Percentiles rank a stretch among this genome's conserved stretches.
Evolutionary conservation across 2,888 invertebrate species (phyloP).

Genomic region (Drosophila dives): DNA sequence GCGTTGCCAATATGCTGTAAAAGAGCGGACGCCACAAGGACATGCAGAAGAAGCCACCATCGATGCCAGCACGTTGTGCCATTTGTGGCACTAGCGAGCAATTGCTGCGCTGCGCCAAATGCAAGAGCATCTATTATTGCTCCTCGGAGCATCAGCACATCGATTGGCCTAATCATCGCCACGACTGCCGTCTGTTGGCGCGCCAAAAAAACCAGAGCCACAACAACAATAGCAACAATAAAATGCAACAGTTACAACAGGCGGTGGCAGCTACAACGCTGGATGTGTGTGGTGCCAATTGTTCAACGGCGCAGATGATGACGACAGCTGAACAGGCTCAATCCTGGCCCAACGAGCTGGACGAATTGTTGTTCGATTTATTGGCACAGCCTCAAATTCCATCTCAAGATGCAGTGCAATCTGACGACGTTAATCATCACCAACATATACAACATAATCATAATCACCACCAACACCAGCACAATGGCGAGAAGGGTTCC

Average conservation of each 20-base stretch:
- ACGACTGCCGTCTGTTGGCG: slow-evolving; percentile 86
- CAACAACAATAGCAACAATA: slow-evolving; percentile 62
- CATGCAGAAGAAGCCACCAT: slow-evolving; percentile 52
- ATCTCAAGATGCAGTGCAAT: slow-evolving; percentile 25
- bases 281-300: slow-evolving; percentile 63
- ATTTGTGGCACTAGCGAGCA: slow-evolving; percentile 82
- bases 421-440: slow-evolving; percentile 14
- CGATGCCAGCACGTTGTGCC: slow-evolving; percentile 67
- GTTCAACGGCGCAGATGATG: slow-evolving; percentile 65
- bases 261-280: slow-evolving; percentile 68
- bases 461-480: slow-evolving; percentile 45
- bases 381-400: slow-evolving; percentile 43
- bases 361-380: slow-evolving; percentile 52
- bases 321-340: slow-evolving; percentile 60
- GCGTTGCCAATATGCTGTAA: slow-evolving; percentile 50
- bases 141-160: slow-evolving; percentile 91
- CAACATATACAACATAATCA: slow-evolving; percentile 27
- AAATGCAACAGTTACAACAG: slow-evolving; percentile 75
- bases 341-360: slow-evolving; percentile 63
- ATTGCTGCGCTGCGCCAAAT: slow-evolving; percentile 90
- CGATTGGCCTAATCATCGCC: slow-evolving; percentile 92
- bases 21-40: slow-evolving; percentile 71
- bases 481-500: slow-evolving; percentile 76
- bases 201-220: slow-evolving; percentile 70
- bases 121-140: slow-evolving; percentile 91